Evolutionary conservation across 1,140 invertebrate genomes (phyloP).

Genomic region (Drosophila bocqueti): DNA sequence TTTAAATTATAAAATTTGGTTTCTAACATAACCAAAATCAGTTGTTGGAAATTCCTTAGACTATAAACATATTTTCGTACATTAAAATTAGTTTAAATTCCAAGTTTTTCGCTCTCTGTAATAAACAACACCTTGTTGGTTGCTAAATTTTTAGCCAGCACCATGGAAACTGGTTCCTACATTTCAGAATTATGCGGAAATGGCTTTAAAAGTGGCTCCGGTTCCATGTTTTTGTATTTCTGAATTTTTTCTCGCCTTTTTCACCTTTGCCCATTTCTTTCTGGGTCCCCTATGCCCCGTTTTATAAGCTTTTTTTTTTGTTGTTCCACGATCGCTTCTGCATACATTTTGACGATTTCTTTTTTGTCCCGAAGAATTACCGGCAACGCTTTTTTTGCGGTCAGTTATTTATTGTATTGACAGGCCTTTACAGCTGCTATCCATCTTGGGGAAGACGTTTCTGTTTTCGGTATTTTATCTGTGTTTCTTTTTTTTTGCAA

Average conservation of each 20-base stretch:
- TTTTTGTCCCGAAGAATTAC: slow-evolving; percentile 43
- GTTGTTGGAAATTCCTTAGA: background rate
- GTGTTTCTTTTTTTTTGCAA: slow-evolving; percentile 36
- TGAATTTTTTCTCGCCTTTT: slow-evolving; percentile 23
- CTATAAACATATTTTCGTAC: background rate
- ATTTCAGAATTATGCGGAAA: slow-evolving; percentile 78
- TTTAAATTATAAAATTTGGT: background rate
- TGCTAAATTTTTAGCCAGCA: slow-evolving; percentile 51
- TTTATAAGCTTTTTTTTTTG: slow-evolving; percentile 19
- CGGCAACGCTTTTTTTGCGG: slow-evolving; percentile 38
- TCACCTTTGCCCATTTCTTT: slow-evolving; percentile 34
- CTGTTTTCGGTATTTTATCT: slow-evolving; percentile 19
- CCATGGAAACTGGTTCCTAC: slow-evolving; percentile 67
- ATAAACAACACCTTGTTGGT: slow-evolving; percentile 26
- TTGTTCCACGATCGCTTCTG: slow-evolving; percentile 35
- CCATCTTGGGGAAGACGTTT: slow-evolving; percentile 35
- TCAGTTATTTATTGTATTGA: slow-evolving; percentile 62
- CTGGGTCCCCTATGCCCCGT: background rate
- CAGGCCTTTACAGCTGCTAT: slow-evolving; percentile 47
- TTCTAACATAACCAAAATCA: too few species aligned
- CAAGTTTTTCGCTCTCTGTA: background rate
- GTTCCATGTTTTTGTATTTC: slow-evolving; percentile 42
- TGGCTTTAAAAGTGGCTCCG: slow-evolving; percentile 53
- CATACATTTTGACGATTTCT: slow-evolving; percentile 65
- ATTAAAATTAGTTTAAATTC: background rate